Evolutionary conservation across 2,113 vertebrate genomes (phyloP), one percentile per base, ranked within the genome.

Genomic region (Eupsittula cactorum): DNA sequence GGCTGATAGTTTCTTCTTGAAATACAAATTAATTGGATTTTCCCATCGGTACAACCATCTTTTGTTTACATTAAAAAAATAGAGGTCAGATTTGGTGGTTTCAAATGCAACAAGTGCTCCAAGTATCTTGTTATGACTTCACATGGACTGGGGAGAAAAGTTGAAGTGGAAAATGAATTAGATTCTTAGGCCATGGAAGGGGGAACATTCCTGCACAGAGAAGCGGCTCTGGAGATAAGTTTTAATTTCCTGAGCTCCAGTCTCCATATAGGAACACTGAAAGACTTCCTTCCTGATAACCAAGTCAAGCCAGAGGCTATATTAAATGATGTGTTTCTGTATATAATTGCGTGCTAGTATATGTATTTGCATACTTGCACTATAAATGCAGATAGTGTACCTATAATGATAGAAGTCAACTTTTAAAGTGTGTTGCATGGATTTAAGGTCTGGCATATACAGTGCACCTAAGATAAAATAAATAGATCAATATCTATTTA

Each of bases 181-280:
- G 68, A 95, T 96, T 94, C 77, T 65, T 86, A 78, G 42, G 62
- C 88, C 68, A 75, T 94, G 87, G 92, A 92, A 91, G 86, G 75
- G 82, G 78, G 84, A 96, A 89, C 93, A 97, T 94, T 95, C 95
- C 92, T 97, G 82, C 47, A 41, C 79, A 93, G 75, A 95, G 91
- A 96, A 97, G 77, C 79, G 7, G 94, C 93, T 97, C 90, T 91
- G 35, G 86, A 94, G 89, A 96, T 93, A 63, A 94, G 47, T 96
- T 97, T 97, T 97, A 92, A 96, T 97, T 97, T 97, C 82, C 78
- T 97, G 96, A 95, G 89, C 91, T 95, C 42, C 77, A 59, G 65
- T 93, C 59, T 86, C 75, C 44, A 15, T 93, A 88, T 80, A 87
- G 88, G 97, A 97, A 86, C 49, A 95, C 4, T 94, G 96, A 92